Evolutionary conservation across 2,113 vertebrate genomes (phyloP).

Genomic region (mouse (Mus musculus)): GRCm39 chr9:60880001-60880500

Average conservation of each 20-base stretch:
- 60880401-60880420: background rate
- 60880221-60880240: background rate
- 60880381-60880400: background rate
- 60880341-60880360: background rate
- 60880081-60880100: no score
- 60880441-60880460: background rate
- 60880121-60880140: fast-evolving
- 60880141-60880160: background rate
- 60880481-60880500: background rate
- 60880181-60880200: background rate
- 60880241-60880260: background rate
- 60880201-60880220: background rate
- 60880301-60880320: background rate
- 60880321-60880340: background rate
- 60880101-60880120: fast-evolving
- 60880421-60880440: background rate
- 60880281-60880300: no score
- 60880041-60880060: background rate
- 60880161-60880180: background rate
- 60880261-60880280: background rate
- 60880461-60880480: background rate
- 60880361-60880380: background rate
- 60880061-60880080: constrained; percentile 1
- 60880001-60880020: constrained; percentile 52
- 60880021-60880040: constrained; percentile 66